Conservation (phyloP, 1,140 invertebrate species). For the Elysia chlorotica region DNA sequence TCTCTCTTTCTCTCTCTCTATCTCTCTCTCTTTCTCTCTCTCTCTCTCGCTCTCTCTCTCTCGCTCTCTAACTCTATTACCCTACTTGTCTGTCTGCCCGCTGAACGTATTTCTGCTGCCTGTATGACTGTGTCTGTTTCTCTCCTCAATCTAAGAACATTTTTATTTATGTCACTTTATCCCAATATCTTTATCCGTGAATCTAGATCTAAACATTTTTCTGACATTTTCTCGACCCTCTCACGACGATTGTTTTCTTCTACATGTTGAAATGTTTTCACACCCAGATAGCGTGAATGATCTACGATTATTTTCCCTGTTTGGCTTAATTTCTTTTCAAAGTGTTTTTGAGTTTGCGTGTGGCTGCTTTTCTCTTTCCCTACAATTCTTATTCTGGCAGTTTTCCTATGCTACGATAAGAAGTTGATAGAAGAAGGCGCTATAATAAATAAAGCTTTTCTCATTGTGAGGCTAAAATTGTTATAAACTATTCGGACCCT, state of each 20-base stretch:
- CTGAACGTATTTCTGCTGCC: neutral
- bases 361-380: no score
- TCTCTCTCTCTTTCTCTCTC: conserved; percentile 20
- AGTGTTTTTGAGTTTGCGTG: no score
- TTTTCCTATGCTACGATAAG: no score
- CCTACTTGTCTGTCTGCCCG: neutral
- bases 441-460: no score
- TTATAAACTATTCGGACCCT: no score
- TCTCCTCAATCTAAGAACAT: neutral
- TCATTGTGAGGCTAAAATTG: no score
- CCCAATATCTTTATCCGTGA: neutral
- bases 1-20: conserved; percentile 17
- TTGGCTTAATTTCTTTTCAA: no score
- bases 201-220: neutral
- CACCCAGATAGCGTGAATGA: no score
- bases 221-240: neutral
- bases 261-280: neutral
- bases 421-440: no score
- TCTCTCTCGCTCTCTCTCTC: conserved; percentile 10
- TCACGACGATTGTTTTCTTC: no score
- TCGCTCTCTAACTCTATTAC: conserved; percentile 4
- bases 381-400: no score
- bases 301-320: no score
- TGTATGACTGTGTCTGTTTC: neutral
- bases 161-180: neutral